These are phyloP conservation scores for Doris montereyensis DNA, from an alignment of 2,888 invertebrate species.

Conservation along the genomic window DNA sequence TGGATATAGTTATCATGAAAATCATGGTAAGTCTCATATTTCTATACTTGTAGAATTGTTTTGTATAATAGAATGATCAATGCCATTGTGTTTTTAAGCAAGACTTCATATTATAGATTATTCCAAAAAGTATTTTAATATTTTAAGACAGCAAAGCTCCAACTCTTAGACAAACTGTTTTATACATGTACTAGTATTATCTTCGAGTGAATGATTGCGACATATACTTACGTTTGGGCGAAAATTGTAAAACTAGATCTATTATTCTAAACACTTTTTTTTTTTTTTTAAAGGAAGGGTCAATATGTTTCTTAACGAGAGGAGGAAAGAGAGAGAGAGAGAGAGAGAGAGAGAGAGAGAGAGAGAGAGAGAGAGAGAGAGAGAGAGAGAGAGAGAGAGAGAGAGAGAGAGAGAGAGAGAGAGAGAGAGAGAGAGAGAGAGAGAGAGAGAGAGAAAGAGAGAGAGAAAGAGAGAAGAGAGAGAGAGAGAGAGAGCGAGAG, in stretches of 20 bases:
- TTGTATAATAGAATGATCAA: neutral
- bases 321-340: neutral
- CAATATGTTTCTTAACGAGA: neutral
- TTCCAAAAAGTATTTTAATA: too few species aligned
- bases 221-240: too few species aligned
- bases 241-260: neutral
- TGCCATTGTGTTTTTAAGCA: too few species aligned
- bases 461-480: neutral
- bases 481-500: too few species aligned
- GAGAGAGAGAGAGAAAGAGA: constrained; percentile 14
- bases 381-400: neutral
- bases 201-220: too few species aligned
- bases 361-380: neutral
- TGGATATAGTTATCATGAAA: constrained; percentile 86
- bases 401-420: constrained; percentile 10
- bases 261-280: too few species aligned
- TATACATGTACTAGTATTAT: too few species aligned
- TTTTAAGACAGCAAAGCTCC: too few species aligned
- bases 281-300: too few species aligned
- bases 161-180: too few species aligned
- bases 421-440: constrained; percentile 16
- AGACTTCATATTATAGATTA: too few species aligned
- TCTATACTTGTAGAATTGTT: too few species aligned
- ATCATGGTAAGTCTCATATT: constrained; percentile 77
- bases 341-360: neutral